Conservation (phyloP, 2,113 vertebrate genomes). For the Ursus arctos region DNA sequence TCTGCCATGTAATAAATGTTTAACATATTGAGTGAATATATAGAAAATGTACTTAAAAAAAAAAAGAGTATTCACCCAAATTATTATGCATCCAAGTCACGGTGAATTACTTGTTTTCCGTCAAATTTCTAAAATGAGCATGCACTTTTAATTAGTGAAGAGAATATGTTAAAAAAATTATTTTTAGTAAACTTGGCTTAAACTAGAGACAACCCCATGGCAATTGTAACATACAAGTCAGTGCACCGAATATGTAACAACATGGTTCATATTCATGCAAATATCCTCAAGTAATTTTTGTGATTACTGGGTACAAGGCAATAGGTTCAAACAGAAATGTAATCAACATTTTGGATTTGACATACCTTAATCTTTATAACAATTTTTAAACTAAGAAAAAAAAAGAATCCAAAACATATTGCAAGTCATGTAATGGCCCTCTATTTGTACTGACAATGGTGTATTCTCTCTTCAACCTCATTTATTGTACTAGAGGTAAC, state of each 20-base stretch:
- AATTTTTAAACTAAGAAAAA: not conserved
- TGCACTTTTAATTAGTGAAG: not conserved
- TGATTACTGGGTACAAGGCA: not conserved
- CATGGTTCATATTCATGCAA: not conserved
- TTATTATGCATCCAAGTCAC: slow-evolving; percentile 1
- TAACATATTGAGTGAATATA: not conserved
- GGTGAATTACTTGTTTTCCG: not conserved
- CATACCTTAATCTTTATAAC: not conserved
- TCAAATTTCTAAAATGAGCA: slow-evolving; percentile 41
- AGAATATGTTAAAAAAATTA: not conserved
- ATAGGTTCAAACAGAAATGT: not conserved
- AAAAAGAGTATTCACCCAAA: not conserved
- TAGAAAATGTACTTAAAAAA: not conserved
- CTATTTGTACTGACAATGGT: not conserved
- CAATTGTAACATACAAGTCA: slow-evolving; percentile 13
- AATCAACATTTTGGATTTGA: slow-evolving; percentile 34
- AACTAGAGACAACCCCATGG: not conserved
- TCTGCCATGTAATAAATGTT: slow-evolving; percentile 7
- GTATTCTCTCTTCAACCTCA: slow-evolving; percentile 23
- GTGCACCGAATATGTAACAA: not conserved
- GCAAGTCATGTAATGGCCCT: not conserved
- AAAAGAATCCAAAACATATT: not conserved
- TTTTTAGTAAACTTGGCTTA: slow-evolving; percentile 29
- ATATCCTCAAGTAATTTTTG: not conserved
- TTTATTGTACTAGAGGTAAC: not conserved